Percentiles rank a stretch among this genome's conserved stretches.
Conservation (phyloP, 2,888 invertebrate species). For the Drosophila paracracens region DNA sequence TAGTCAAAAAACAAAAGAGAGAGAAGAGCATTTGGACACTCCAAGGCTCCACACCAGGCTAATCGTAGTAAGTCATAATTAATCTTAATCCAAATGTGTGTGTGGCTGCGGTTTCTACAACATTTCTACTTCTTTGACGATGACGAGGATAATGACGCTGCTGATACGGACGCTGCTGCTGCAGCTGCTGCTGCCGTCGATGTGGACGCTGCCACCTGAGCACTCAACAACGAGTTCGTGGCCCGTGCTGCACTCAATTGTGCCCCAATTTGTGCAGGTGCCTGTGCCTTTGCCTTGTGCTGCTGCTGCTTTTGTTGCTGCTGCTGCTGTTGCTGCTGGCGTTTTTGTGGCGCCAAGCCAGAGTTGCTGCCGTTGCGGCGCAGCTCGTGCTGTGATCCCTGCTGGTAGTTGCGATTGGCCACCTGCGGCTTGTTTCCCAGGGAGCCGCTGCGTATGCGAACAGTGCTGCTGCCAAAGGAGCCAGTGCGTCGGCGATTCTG, state of each 20-base stretch:
- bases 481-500: conserved; percentile 83
- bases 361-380: conserved; percentile 82
- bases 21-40: conserved; percentile 37
- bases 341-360: conserved; percentile 74
- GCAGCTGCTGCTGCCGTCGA: conserved; percentile 29
- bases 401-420: conserved; percentile 82
- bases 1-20: conserved; percentile 70
- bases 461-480: conserved; percentile 84
- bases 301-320: conserved; percentile 47
- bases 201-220: conserved; percentile 11
- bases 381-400: conserved; percentile 80
- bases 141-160: conserved; percentile 50
- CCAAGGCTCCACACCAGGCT: conserved; percentile 36
- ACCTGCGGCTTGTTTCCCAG: conserved; percentile 84
- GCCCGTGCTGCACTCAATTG: conserved; percentile 65
- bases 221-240: conserved; percentile 39
- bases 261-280: conserved; percentile 57
- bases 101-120: conserved; percentile 36
- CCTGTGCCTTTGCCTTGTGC: conserved; percentile 65
- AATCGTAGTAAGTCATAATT: conserved; percentile 57
- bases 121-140: conserved; percentile 71
- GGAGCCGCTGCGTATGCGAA: conserved; percentile 84
- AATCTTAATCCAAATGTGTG: conserved; percentile 57
- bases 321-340: conserved; percentile 60
- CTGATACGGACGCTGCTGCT: conserved; percentile 28